Base-by-base conservation (phyloP, 2,888 invertebrate species). In the Hypena proboscidalis region DNA sequence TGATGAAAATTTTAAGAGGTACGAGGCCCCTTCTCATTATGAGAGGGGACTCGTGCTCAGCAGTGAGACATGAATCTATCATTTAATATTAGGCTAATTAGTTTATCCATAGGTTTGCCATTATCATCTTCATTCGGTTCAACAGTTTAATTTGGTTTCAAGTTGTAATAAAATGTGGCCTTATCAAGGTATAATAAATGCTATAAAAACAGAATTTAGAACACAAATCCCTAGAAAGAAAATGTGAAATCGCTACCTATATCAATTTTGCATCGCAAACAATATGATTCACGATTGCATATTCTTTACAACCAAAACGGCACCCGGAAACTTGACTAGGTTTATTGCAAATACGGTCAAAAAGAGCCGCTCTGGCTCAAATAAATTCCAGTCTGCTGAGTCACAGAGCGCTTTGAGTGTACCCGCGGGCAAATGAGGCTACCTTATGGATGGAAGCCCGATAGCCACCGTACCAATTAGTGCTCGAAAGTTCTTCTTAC, bases 331-430 rank as follows among this genome's bases (percentile, higher is more conserved):
- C 30, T 38, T 39, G 26, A 39, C 47, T 51, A 46, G 47, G 53
- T 48, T 62, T 56, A 58, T 55, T 52, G 51, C 54, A 65, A 61
- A 65, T 58, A 61, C 49, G 48, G 37, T 57, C 57, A 43, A 64
- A 66, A 64, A 53, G 63, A 57, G 26, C 45, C 48, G 52, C 38
- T 55, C 29, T 14, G 23, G 50, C 46, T 47, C 37, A 45, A 60
- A 65, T 67, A 53, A 60, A 67, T 70, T 67, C 61, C 70, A 55
- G 58, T 30, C 47, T 56, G 43, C 46, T 60, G 60, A 66, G 43
- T 69, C 58, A 60, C 44, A 53, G 39, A 53, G 41, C 41, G 58
- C 58, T 70, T 74, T 67, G 56, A 63, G 51, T 27, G 15, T 29
- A 54, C 43, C 51, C 39, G 37, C 40, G 33, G 58, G 47, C 50